Evolutionary conservation across 2,797 vertebrate species (phyloP).

Genomic region (Oreochromis grahami): DNA sequence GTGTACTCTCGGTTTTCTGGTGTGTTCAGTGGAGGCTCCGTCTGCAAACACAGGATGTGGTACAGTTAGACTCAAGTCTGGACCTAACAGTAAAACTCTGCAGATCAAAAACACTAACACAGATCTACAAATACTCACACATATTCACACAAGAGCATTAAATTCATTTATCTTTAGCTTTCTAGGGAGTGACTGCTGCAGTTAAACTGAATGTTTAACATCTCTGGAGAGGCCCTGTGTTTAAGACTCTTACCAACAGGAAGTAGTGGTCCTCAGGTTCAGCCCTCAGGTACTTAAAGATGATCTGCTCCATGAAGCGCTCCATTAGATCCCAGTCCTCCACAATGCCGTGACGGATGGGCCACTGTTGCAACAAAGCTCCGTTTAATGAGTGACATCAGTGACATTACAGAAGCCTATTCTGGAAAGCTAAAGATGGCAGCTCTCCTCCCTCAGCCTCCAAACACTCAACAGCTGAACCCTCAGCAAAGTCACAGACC

Average conservation of each 20-base stretch:
- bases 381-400: background rate
- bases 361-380: constrained; percentile 80
- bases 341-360: constrained; percentile 95
- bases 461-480: background rate
- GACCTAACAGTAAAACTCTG: background rate
- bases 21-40: constrained; percentile 90
- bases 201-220: background rate
- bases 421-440: background rate
- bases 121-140: background rate
- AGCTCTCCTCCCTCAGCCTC: background rate
- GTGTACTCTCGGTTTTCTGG: constrained; percentile 93
- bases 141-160: no score
- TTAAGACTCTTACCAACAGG: constrained; percentile 83
- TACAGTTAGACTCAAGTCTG: background rate
- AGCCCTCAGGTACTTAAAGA: constrained; percentile 96
- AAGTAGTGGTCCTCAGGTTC: constrained; percentile 98
- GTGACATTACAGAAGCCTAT: background rate
- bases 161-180: background rate
- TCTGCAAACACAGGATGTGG: constrained; percentile 65
- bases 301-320: constrained; percentile 97
- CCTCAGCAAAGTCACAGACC: background rate
- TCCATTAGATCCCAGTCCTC: constrained; percentile 99
- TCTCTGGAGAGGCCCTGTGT: background rate
- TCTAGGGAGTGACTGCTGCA: background rate
- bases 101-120: background rate